phyloP scores from a whole-genome alignment of 1,140 invertebrate genomes.

The Heliconius nattereri region DNA sequence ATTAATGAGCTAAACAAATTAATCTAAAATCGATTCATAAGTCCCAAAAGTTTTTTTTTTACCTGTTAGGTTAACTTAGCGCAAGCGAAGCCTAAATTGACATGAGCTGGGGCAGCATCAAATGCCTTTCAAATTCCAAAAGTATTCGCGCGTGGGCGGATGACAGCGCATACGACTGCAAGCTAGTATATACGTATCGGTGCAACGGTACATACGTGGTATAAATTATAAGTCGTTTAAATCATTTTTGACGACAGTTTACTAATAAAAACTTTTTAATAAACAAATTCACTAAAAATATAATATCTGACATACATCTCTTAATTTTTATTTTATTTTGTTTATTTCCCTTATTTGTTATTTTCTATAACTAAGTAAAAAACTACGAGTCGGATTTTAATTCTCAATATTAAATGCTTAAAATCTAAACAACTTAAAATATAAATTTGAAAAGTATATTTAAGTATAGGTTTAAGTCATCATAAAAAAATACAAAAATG shows the following conservation, averaged over 20 bases:
- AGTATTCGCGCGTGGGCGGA: slow-evolving; percentile 63
- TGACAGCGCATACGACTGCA: slow-evolving; percentile 49
- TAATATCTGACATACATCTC: too few relatives aligned
- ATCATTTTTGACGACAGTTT: neutral
- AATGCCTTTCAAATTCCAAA: slow-evolving; percentile 79
- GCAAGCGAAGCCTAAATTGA: slow-evolving; percentile 27
- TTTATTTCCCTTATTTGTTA: too few relatives aligned
- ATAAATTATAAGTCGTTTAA: slow-evolving; percentile 3
- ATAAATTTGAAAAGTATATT: too few relatives aligned
- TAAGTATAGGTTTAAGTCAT: too few relatives aligned
- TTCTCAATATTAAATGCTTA: too few relatives aligned
- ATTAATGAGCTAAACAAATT: neutral
- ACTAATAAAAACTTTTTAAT: neutral
- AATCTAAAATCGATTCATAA: neutral
- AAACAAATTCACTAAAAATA: too few relatives aligned
- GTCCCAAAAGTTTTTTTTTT: neutral
- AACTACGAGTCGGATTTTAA: too few relatives aligned
- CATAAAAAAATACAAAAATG: too few relatives aligned
- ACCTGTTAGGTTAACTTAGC: neutral
- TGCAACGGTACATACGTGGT: slow-evolving; percentile 6
- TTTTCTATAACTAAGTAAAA: too few relatives aligned
- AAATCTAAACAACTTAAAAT: too few relatives aligned
- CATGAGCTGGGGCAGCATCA: slow-evolving; percentile 59
- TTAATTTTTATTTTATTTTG: too few relatives aligned
- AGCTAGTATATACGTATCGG: slow-evolving; percentile 32